phyloP scores from a whole-genome alignment of 2,888 invertebrate genomes.

The Parelbella ahira region DNA sequence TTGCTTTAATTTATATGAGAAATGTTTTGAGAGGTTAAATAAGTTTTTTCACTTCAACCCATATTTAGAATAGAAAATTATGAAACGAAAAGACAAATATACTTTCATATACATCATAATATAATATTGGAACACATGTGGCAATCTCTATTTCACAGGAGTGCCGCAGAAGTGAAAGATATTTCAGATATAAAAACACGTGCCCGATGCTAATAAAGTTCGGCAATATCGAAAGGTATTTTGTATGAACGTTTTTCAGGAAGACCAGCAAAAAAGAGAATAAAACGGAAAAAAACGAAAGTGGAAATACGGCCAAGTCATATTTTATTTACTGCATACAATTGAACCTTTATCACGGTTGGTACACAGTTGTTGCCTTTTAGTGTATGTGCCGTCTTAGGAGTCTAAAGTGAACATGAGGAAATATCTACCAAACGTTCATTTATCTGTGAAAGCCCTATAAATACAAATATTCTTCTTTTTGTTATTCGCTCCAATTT shows the following conservation, averaged over 20 bases:
- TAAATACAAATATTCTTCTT: too few species aligned
- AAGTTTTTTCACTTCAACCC: too few species aligned
- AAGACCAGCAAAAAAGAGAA: constrained; percentile 70
- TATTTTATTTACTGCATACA: constrained; percentile 81
- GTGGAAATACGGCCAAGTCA: constrained; percentile 77
- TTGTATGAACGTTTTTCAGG: constrained; percentile 73
- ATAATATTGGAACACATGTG: constrained; percentile 53
- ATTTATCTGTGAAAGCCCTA: neutral
- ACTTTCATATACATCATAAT: too few species aligned
- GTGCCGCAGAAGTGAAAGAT: constrained; percentile 66
- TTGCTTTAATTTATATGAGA: constrained; percentile 3
- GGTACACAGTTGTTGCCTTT: constrained; percentile 70
- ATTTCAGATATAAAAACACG: constrained; percentile 74
- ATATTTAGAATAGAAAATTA: too few species aligned
- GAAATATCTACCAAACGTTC: neutral
- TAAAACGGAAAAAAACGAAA: constrained; percentile 75
- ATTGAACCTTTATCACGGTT: constrained; percentile 77
- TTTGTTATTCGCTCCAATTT: too few species aligned
- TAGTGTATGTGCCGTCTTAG: constrained; percentile 57
- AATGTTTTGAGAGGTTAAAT: too few species aligned
- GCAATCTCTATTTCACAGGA: constrained; percentile 63
- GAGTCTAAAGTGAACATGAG: constrained; percentile 12
- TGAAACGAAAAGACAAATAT: too few species aligned
- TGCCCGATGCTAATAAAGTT: constrained; percentile 77
- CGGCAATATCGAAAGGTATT: constrained; percentile 76